These are phyloP conservation scores for Zoroaster sp. DNA, from an alignment of 53 echinoderm and acorn worm species.

Conservation along the genomic window DNA sequence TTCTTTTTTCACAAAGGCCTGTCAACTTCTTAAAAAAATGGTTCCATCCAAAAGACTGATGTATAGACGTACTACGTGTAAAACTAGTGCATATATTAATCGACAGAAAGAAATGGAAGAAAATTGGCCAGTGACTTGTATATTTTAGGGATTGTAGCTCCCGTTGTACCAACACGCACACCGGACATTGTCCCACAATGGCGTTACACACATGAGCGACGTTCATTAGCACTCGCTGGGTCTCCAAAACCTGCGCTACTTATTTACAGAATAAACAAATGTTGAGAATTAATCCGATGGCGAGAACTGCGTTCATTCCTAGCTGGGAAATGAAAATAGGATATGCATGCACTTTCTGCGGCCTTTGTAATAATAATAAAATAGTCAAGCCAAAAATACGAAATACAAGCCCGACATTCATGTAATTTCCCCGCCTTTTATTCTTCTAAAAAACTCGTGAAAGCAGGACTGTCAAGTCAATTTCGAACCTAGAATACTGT, in stretches of 20 bases:
- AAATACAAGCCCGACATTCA: neutral
- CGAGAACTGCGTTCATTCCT: slow-evolving; percentile 33
- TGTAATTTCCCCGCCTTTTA: neutral
- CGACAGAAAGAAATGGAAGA: neutral
- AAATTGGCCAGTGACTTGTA: neutral
- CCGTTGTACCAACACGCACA: slow-evolving; percentile 33
- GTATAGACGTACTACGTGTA: no score
- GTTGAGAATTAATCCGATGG: slow-evolving; percentile 42
- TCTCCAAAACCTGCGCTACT: slow-evolving; percentile 39
- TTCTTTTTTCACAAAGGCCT: no score
- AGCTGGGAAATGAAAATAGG: slow-evolving; percentile 34
- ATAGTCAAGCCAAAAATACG: neutral
- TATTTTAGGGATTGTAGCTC: neutral
- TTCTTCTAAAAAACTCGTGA: neutral
- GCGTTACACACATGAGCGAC: slow-evolving; percentile 46
- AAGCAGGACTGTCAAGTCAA: neutral
- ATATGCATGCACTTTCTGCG: slow-evolving; percentile 45
- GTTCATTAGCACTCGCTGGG: slow-evolving; percentile 40
- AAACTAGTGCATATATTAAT: neutral
- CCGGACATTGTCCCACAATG: slow-evolving; percentile 45
- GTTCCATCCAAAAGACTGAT: no score
- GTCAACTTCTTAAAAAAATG: no score
- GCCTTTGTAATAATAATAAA: slow-evolving; percentile 32
- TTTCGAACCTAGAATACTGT: neutral
- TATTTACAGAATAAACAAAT: slow-evolving; percentile 62